Evolutionary conservation across 92 coral and sea anemone species (phyloP), one percentile per base, ranked within the genome.

Genomic region (Epizoanthus ramosus): DNA sequence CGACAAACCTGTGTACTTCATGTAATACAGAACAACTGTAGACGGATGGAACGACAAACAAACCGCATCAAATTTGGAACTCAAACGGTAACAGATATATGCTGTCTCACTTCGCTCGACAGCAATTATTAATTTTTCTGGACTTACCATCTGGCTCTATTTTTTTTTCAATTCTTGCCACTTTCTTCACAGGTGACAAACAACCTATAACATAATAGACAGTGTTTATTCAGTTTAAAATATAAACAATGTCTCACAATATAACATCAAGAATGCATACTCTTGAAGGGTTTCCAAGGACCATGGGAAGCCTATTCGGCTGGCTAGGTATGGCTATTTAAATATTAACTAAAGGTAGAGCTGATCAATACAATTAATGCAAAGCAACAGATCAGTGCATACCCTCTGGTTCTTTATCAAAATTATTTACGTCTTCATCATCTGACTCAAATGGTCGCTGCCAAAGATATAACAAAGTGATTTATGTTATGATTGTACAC

Each of bases 151-250:
- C 75, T 54, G 52, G 17, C 17, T n/a, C 35, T 13, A 47, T 45
- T 53, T 33, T 31, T 39, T 16, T 77, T 23, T 89, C 87, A 47
- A 68, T 41, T 60, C 80, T 93, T 69, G 97, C 94, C 37, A 86
- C 92, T 65, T 93, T 93, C 63, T 93, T 93, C 14, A 91, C 94
- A n/a, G 97, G 97, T 18, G 97, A 88, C 64, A 68, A 71, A 64
- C 84, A 77, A 23, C 57, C 86, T 33, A 57, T 67, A 82, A 82
- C 22, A 50, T 67, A 52, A 60, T 6, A 3, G 15, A 3, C 67
- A 52, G 68, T 6, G 3, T 24, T 8, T 24, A 22, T 15, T 14
- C 16, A 47, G n/a, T 19, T 50, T 9, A 50, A 50, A 50, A 13
- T 50, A 12, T 13, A 2, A 37, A 37, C 6, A 37, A 37, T 50